These are phyloP conservation scores for Eclectus roratus DNA, from an alignment of 2,113 vertebrate genomes.

Conservation along the genomic window DNA sequence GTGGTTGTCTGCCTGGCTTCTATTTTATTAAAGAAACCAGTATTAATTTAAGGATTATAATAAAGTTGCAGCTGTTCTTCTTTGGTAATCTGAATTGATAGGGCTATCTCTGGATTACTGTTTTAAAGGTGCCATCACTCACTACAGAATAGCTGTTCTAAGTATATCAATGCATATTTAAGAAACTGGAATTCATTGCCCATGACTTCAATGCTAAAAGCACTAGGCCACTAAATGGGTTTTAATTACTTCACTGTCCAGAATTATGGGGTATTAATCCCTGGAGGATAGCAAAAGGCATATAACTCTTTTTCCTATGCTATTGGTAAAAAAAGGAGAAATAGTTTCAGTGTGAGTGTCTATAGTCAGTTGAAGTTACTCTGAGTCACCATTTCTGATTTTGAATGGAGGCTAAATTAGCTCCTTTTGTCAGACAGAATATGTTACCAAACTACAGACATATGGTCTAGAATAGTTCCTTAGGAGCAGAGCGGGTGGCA, in stretches of 20 bases:
- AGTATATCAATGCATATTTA: not conserved
- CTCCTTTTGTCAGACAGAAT: not conserved
- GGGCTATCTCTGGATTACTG: not conserved
- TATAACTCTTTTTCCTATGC: not conserved
- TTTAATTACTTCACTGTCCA: not conserved
- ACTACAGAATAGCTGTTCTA: not conserved
- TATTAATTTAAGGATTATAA: not conserved
- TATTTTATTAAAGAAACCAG: not conserved
- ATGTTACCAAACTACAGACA: not conserved
- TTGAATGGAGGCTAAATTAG: not conserved
- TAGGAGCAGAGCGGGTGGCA: not conserved
- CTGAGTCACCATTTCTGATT: not conserved
- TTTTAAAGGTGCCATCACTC: not conserved
- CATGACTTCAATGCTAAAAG: not conserved
- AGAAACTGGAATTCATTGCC: not conserved
- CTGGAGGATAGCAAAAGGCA: not conserved
- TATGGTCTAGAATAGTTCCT: not conserved
- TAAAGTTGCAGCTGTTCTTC: not conserved
- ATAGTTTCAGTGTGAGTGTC: not conserved
- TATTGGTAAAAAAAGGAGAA: not conserved
- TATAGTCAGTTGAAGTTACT: not conserved
- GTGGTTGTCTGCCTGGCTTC: not conserved
- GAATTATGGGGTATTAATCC: not conserved
- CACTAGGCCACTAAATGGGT: not conserved
- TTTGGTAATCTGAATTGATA: not conserved